phyloP scores from a whole-genome alignment of 2,113 vertebrate species.

The Sebastes schlegelii region DNA sequence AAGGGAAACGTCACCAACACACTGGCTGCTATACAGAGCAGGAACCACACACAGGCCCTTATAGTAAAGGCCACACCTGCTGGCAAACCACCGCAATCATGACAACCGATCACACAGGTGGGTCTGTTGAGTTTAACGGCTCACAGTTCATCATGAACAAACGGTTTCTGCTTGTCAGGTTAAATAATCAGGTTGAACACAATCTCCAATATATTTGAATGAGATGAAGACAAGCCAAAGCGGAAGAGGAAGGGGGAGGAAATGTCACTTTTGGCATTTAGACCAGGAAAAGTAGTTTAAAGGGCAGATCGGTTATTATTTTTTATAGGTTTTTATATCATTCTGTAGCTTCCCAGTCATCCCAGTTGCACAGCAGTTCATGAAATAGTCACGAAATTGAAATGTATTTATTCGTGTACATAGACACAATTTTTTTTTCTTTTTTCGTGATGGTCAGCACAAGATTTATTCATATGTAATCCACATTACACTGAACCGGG shows the following conservation, averaged over 20 bases:
- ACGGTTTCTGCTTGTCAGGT: background rate
- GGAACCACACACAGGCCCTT: constrained; percentile 16
- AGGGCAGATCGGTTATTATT: too few relatives aligned
- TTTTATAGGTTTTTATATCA: too few relatives aligned
- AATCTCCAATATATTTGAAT: background rate
- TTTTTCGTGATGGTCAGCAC: too few relatives aligned
- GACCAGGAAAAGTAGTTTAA: background rate
- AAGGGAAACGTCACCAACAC: background rate
- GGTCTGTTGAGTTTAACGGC: constrained; percentile 15
- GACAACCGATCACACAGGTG: constrained; percentile 27
- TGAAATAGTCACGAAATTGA: too few relatives aligned
- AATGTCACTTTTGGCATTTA: background rate
- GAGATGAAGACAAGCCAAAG: background rate
- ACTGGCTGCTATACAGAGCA: constrained; percentile 1
- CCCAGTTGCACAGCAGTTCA: too few relatives aligned
- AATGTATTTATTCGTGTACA: too few relatives aligned
- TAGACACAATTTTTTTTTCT: too few relatives aligned
- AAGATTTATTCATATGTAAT: too few relatives aligned
- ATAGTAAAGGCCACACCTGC: constrained; percentile 33
- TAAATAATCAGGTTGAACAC: background rate
- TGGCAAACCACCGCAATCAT: background rate
- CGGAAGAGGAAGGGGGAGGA: background rate
- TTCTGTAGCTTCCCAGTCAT: too few relatives aligned
- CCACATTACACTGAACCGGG: too few relatives aligned
- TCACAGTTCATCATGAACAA: background rate